Conservation (phyloP, 1,140 invertebrate genomes). For the Achroia grisella region DNA sequence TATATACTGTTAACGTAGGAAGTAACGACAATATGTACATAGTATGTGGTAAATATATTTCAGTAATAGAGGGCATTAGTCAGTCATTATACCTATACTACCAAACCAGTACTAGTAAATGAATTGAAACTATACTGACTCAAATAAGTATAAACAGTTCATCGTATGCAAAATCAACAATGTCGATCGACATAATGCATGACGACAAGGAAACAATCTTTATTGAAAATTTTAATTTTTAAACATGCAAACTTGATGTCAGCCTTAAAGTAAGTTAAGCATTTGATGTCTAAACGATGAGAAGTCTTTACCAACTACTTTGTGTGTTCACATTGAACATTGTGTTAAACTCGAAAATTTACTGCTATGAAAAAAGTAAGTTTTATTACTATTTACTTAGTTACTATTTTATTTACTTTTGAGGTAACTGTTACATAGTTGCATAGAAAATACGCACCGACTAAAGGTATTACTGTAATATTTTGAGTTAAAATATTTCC, state of each 20-base stretch:
- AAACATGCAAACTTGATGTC: slow-evolving; percentile 15
- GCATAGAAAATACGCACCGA: too few species aligned
- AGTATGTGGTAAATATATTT: not conserved
- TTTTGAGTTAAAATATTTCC: too few species aligned
- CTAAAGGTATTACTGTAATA: too few species aligned
- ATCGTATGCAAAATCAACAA: slow-evolving; percentile 1
- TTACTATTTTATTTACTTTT: too few species aligned
- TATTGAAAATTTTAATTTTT: slow-evolving; percentile 18
- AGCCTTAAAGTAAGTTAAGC: not conserved
- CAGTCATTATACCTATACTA: not conserved
- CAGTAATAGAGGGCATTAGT: not conserved
- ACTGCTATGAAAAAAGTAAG: slow-evolving; percentile 52
- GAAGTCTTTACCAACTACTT: not conserved
- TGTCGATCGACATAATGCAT: not conserved
- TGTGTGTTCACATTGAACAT: too few species aligned
- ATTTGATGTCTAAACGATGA: not conserved
- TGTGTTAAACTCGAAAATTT: not conserved
- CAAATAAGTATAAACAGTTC: not conserved
- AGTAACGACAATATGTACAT: too few species aligned
- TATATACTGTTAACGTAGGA: too few species aligned
- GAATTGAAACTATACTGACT: not conserved
- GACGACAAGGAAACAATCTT: slow-evolving; percentile 14
- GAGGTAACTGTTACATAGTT: too few species aligned
- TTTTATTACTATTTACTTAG: too few species aligned
- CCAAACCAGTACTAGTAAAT: not conserved